phyloP scores from a whole-genome alignment of 2,888 invertebrate genomes.

The Eledona agricola region DNA sequence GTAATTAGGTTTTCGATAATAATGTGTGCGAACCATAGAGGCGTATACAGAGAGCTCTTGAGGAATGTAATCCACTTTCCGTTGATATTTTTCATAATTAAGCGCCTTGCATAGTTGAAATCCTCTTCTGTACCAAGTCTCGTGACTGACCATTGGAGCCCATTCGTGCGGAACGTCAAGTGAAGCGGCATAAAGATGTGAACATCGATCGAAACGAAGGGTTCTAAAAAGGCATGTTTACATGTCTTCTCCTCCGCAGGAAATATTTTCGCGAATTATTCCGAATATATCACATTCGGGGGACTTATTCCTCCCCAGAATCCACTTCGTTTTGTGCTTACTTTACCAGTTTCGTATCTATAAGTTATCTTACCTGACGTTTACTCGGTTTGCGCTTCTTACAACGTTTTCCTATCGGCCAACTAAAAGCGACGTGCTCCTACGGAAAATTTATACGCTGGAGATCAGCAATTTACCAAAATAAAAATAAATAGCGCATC shows the following conservation, averaged over 20 bases:
- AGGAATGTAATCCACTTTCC: too few species aligned
- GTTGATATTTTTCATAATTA: too few species aligned
- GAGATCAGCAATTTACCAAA: conserved; percentile 16
- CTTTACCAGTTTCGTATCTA: conserved; percentile 24
- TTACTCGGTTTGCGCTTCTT: conserved; percentile 33
- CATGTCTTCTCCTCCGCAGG: conserved; percentile 40
- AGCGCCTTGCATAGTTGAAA: conserved; percentile 32
- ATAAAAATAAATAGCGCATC: conserved; percentile 7
- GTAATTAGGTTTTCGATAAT: too few species aligned
- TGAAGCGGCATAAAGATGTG: conserved; percentile 44
- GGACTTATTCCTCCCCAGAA: conserved; percentile 27
- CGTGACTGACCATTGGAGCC: conserved; percentile 34
- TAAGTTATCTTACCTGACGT: conserved; percentile 38
- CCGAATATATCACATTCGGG: conserved; percentile 44
- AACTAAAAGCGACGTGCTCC: conserved; percentile 18
- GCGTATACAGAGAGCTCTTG: too few species aligned
- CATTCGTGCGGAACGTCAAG: conserved; percentile 42
- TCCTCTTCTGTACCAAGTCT: conserved; percentile 33
- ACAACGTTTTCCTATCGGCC: conserved; percentile 25
- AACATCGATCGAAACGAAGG: conserved; percentile 39
- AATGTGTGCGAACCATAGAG: too few species aligned
- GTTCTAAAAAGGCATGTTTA: conserved; percentile 46
- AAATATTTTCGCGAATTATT: conserved; percentile 44
- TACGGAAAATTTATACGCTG: conserved; percentile 14
- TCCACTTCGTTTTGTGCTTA: conserved; percentile 20